Evolutionary conservation across 2,113 vertebrate species (phyloP).

Genomic region (Ctenomys sociabilis): DNA sequence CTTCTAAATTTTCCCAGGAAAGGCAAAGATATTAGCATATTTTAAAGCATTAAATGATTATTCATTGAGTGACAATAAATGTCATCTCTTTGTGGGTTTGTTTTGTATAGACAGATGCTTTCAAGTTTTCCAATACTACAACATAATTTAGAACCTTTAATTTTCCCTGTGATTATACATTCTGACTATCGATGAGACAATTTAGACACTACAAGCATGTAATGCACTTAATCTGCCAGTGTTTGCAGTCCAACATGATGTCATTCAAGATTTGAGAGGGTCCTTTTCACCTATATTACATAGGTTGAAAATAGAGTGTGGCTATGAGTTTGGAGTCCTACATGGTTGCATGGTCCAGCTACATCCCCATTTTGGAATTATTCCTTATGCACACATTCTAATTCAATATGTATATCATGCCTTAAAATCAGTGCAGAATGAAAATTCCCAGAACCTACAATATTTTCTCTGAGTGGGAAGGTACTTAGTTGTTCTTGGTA

Average conservation of each 20-base stretch:
- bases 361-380: background rate
- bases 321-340: background rate
- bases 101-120: background rate
- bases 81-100: background rate
- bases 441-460: background rate
- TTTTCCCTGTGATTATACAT: conserved; percentile 75
- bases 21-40: conserved; percentile 10
- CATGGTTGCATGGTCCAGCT: background rate
- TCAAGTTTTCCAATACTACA: conserved; percentile 67
- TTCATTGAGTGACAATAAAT: background rate
- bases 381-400: conserved; percentile 1
- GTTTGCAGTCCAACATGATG: background rate
- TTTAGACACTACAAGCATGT: conserved; percentile 35
- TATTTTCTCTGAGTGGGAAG: background rate
- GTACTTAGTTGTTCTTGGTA: background rate
- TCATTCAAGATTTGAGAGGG: conserved; percentile 32
- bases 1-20: conserved; percentile 27
- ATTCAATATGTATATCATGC: background rate
- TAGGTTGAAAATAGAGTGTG: background rate
- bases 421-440: background rate
- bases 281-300: background rate
- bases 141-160: conserved; percentile 74
- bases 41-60: conserved; percentile 36
- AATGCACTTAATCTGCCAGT: conserved; percentile 37
- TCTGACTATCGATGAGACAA: conserved; percentile 65